Percentiles rank a stretch among this genome's conserved stretches.
Evolutionary conservation across 2,888 invertebrate genomes (phyloP).

Genomic region (Amphipyra tragopoginis): DNA sequence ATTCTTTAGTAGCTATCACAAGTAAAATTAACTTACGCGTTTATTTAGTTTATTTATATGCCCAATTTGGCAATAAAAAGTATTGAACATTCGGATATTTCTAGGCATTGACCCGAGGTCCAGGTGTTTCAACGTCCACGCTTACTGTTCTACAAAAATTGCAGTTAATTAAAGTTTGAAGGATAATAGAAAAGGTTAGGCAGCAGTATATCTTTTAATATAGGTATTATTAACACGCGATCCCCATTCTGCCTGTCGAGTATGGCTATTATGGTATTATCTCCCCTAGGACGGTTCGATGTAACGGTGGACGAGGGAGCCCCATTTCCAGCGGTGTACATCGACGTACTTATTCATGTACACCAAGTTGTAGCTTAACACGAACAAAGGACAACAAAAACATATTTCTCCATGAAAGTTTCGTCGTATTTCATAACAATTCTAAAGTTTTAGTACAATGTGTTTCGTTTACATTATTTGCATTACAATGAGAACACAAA

Average conservation of each 20-base stretch:
- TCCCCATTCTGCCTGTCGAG: constrained; percentile 21
- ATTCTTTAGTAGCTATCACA: too few species aligned
- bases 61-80: too few species aligned
- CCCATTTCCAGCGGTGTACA: constrained; percentile 2
- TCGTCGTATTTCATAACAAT: constrained; percentile 32
- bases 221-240: constrained; percentile 26
- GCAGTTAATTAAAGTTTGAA: too few species aligned
- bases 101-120: too few species aligned
- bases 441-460: constrained; percentile 33
- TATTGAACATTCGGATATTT: too few species aligned
- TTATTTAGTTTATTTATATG: too few species aligned
- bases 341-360: background rate
- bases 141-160: too few species aligned
- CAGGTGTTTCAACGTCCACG: too few species aligned
- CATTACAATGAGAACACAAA: constrained; percentile 46
- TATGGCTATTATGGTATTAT: constrained; percentile 41
- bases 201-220: background rate
- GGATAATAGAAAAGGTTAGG: too few species aligned
- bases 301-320: constrained; percentile 32
- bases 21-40: too few species aligned
- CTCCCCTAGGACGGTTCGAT: constrained; percentile 37
- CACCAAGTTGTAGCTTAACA: constrained; percentile 3
- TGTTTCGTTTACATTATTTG: constrained; percentile 41
- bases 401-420: constrained; percentile 30
- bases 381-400: constrained; percentile 32